phyloP scores from a whole-genome alignment of 2,888 invertebrate genomes.

The Ptilodon capucinus region DNA sequence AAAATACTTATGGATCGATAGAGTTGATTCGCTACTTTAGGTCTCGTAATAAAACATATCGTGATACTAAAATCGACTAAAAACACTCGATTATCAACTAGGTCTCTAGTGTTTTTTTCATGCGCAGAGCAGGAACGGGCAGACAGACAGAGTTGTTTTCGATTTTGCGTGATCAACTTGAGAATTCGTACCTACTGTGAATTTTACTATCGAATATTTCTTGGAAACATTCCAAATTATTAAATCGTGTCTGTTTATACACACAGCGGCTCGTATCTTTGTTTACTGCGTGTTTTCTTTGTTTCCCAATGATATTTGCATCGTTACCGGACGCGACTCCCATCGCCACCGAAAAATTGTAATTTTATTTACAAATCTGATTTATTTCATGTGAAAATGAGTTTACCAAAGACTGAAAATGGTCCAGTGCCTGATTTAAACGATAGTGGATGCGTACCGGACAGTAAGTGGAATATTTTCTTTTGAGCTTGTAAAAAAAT shows the following conservation, averaged over 20 bases:
- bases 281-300: conserved; percentile 27
- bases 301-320: conserved; percentile 12
- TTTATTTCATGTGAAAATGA: conserved; percentile 48
- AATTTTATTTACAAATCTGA: not conserved
- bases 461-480: conserved; percentile 39
- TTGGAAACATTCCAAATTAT: conserved; percentile 32
- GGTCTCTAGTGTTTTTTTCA: no score
- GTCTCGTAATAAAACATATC: no score
- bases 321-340: not conserved
- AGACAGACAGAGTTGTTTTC: not conserved
- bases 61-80: no score
- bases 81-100: no score
- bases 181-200: conserved; percentile 6
- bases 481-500: not conserved
- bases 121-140: no score
- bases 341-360: not conserved
- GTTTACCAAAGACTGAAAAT: conserved; percentile 41
- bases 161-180: not conserved
- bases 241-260: conserved; percentile 22
- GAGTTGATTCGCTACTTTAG: no score
- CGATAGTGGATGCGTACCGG: conserved; percentile 59
- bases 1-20: no score
- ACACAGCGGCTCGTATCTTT: conserved; percentile 7
- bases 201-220: conserved; percentile 9
- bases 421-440: conserved; percentile 47